These are phyloP conservation scores for Toxotes jaculatrix DNA, from an alignment of 2,113 vertebrate species.

Conservation along the genomic window DNA sequence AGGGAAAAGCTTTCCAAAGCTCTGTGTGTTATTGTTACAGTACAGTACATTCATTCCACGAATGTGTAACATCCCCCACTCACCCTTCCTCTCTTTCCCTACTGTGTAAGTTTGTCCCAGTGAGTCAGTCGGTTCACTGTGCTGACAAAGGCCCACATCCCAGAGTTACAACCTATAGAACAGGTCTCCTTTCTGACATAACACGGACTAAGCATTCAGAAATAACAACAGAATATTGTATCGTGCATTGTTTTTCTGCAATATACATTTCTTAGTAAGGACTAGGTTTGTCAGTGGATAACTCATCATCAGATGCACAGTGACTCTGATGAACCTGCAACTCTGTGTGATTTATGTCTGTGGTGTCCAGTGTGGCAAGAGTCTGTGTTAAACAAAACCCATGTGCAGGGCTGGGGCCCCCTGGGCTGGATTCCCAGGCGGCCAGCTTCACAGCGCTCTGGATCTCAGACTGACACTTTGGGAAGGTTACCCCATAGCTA, in stretches of 20 bases:
- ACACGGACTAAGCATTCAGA: background rate
- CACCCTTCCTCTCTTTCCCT: conserved; percentile 34
- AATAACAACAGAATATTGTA: background rate
- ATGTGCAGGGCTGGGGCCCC: conserved; percentile 83
- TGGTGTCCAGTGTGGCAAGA: conserved; percentile 56
- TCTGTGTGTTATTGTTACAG: conserved; percentile 65
- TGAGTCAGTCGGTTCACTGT: conserved; percentile 55
- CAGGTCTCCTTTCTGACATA: conserved; percentile 14
- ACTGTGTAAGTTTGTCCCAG: conserved; percentile 62
- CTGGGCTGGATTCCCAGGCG: conserved; percentile 81
- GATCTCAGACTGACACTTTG: conserved; percentile 90
- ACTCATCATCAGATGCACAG: background rate
- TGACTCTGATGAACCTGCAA: conserved; percentile 32
- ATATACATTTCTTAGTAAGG: background rate
- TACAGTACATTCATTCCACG: conserved; percentile 63
- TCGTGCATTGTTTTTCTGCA: background rate
- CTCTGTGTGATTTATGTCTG: conserved; percentile 51
- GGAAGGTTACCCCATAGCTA: conserved; percentile 86
- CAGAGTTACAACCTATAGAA: conserved; percentile 52
- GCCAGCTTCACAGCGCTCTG: conserved; percentile 83
- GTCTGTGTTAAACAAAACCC: conserved; percentile 71
- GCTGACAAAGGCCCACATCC: conserved; percentile 52
- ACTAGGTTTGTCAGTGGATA: background rate
- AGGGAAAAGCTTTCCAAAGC: conserved; percentile 56
- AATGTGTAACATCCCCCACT: conserved; percentile 56